These are phyloP conservation scores for Rhinoderma darwinii DNA, from an alignment of 2,113 vertebrate species.

Conservation along the genomic window DNA sequence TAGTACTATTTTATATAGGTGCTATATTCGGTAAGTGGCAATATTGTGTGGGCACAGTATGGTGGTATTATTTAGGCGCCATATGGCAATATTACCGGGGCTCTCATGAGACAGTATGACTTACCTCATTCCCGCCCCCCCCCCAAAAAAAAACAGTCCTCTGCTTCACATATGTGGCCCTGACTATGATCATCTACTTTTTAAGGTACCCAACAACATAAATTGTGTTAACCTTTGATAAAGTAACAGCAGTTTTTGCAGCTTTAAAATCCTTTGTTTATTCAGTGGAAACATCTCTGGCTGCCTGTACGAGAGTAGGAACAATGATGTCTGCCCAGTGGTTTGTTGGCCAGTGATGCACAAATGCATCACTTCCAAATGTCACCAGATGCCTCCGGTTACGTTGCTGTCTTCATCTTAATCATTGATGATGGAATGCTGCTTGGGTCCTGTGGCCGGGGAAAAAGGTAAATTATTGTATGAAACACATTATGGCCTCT, in stretches of 20 bases:
- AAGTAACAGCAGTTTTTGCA: not conserved
- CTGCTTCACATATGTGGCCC: no score
- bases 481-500: not conserved
- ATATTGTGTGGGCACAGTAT: no score
- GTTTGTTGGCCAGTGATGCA: conserved; percentile 39
- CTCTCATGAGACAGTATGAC: no score
- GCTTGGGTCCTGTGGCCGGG: conserved; percentile 14
- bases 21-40: no score
- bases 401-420: conserved; percentile 43
- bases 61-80: no score
- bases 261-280: conserved; percentile 20
- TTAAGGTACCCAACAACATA: not conserved
- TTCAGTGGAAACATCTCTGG: conserved; percentile 27
- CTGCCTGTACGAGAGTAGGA: conserved; percentile 1
- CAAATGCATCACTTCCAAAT: conserved; percentile 42
- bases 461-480: conserved; percentile 1
- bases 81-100: no score
- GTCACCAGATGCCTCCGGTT: conserved; percentile 38
- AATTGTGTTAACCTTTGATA: not conserved
- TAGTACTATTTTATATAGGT: no score
- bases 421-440: conserved; percentile 33
- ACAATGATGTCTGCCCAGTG: conserved; percentile 30
- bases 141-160: no score
- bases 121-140: no score
- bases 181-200: not conserved